Percentiles rank a stretch among this genome's conserved stretches.
These are phyloP conservation scores for Mythimna impura DNA, from an alignment of 2,888 invertebrate genomes.

Conservation along the genomic window DNA sequence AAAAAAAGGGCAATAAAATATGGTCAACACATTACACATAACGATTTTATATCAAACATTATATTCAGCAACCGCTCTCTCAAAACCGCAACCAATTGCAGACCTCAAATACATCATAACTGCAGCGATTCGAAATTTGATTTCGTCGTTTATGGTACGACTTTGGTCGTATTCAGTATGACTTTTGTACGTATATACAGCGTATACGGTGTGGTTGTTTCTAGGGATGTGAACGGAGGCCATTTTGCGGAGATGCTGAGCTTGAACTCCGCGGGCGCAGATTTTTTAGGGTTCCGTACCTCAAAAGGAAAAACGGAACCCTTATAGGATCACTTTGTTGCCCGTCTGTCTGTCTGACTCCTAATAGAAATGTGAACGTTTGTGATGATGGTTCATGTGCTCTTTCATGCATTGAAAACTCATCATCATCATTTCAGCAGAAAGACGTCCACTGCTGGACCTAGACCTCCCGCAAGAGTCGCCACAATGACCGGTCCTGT, in stretches of 20 bases:
- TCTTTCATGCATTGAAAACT: too few relatives aligned
- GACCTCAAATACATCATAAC: slow-evolving; percentile 28
- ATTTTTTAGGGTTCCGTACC: too few relatives aligned
- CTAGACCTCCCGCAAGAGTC: too few relatives aligned
- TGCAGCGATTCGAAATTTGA: slow-evolving; percentile 44
- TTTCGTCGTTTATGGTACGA: slow-evolving; percentile 40
- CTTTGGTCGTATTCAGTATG: slow-evolving; percentile 19
- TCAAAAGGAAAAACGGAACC: too few relatives aligned
- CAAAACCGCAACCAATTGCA: slow-evolving; percentile 40
- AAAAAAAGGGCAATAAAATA: background rate
- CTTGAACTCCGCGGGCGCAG: background rate
- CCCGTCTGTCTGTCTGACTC: too few relatives aligned
- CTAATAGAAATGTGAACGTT: too few relatives aligned
- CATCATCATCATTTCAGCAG: too few relatives aligned
- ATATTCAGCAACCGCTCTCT: slow-evolving; percentile 8
- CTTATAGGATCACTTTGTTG: too few relatives aligned
- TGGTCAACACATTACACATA: background rate
- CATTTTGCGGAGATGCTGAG: background rate
- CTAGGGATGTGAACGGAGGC: background rate
- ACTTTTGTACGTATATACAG: background rate
- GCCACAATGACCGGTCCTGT: too few relatives aligned
- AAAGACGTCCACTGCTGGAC: too few relatives aligned
- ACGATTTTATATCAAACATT: background rate
- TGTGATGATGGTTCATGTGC: too few relatives aligned
- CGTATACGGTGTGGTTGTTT: slow-evolving; percentile 20